Base-by-base conservation (phyloP, 2,888 invertebrate species). In the Quadroppia sp. region DNA sequence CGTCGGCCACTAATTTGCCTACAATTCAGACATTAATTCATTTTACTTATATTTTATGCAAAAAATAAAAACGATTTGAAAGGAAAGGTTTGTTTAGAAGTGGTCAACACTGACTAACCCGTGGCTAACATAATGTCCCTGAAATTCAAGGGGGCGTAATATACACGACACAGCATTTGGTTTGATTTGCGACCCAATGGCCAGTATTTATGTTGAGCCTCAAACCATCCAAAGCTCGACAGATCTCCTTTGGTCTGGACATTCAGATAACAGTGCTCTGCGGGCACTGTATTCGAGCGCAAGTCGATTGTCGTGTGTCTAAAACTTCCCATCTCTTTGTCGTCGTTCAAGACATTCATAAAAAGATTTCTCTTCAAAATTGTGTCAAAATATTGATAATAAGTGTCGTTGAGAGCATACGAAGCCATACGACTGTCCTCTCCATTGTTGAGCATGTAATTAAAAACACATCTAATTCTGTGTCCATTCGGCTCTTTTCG, bases 1-100 rank as follows among this genome's bases (percentile, higher is more conserved):
- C 95, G 85, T 98, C 97, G 36, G 95, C 94, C 71, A 97, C 92
- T 77, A 98, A 87, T 77, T 96, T 95, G 79, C 97, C 98, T 36
- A 23, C 23, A 17, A n/a, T 50, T 50, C 17, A 50, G 17, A 50
- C 36, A 36, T n/a, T 20, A 30, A 15, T 23, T 56, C 2, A 56
- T 28, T 9, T 3, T 2, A 59, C 30, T 59, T n/a, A 32, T 4
- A 15, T 25, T 20, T 6, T 9, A 28, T 56, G 53, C 2, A n/a
- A n/a, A n/a, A n/a, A n/a, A n/a, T n/a, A n/a, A n/a, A n/a, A n/a
- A n/a, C n/a, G n/a, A n/a, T n/a, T n/a, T n/a, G n/a, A n/a, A n/a
- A n/a, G n/a, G n/a, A n/a, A n/a, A n/a, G n/a, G n/a, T n/a, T n/a
- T 11, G 11, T 36, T 36, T 36, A 36, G 6, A 7, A 36, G 6